A percentile compares a stretch with the other conserved stretches of the same genome.
These are phyloP conservation scores for Carettochelys insculpta DNA, from an alignment of 2,113 vertebrate species.

Conservation along the genomic window DNA sequence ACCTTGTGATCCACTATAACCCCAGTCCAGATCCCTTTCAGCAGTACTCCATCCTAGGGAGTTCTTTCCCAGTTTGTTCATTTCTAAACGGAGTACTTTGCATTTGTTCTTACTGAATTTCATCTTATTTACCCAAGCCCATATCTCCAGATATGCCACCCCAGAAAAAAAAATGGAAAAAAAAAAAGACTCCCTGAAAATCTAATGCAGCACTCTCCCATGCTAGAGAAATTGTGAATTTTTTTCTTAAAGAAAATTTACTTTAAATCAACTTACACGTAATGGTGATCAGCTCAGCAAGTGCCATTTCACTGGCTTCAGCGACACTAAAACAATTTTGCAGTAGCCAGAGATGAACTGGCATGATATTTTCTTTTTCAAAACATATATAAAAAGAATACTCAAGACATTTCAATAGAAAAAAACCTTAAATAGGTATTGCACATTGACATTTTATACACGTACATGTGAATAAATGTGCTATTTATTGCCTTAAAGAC, in stretches of 20 bases:
- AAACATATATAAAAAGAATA: neutral
- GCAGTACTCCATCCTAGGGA: no score
- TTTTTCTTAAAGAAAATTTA: neutral
- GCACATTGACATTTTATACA: neutral
- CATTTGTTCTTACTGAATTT: no score
- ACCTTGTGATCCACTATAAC: no score
- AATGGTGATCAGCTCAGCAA: neutral
- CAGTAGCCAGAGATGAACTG: neutral
- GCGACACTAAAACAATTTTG: neutral
- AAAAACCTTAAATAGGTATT: constrained; percentile 17
- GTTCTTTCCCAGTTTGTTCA: no score
- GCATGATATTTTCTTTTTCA: neutral
- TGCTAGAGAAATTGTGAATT: neutral
- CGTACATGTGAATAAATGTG: constrained; percentile 27
- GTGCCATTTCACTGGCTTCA: constrained; percentile 8
- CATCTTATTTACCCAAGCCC: no score
- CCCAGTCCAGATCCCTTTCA: no score
- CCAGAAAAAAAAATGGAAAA: neutral
- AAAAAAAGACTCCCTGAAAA: neutral
- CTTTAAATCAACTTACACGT: neutral
- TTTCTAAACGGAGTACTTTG: no score
- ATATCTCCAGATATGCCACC: neutral
- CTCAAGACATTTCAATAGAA: neutral
- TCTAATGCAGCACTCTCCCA: no score
- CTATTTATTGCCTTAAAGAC: constrained; percentile 37